Evolutionary conservation across 2,797 vertebrate genomes (phyloP), one percentile per base, ranked within the genome.

Genomic region (Loriculus beryllinus): DNA sequence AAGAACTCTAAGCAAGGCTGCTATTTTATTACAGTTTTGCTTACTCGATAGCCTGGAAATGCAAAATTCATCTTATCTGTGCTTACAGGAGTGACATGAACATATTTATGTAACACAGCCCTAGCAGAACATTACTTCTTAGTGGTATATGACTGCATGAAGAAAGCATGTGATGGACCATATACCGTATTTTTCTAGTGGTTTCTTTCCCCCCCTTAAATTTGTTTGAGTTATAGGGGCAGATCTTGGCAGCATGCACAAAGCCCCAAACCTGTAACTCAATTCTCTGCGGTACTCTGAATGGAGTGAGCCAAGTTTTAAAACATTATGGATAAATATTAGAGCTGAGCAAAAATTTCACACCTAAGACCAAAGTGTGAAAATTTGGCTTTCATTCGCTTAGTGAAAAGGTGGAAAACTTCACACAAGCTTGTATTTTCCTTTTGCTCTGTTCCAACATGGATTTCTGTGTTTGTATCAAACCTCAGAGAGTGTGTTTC

Each of bases 371-470:
- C 77, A 70, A 96, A 92, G 87, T 95, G 95, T 96, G 89, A 97
- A 96, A 95, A 96, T 91, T 96, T 96, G 95, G 93, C 93, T 95
- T 96, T 91, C 67, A 52, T 70, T 96, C 77, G 35, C 91, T 90
- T 96, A 79, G 93, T 93, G 91, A 90, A 95, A 96, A 96, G 93
- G 93, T 96, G 88, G 59, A 95, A 95, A 91, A 79, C 67, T 86
- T 94, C 93, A 96, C 92, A 96, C 87, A 76, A 90, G 80, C 76
- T 82, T 94, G 48, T 82, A 48, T 94, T 93, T 93, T 91, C 54
- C 65, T 92, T 95, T 90, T 91, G 87, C 74, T 82, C 69, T 86
- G 33, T 82, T 92, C 86, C 71, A 82, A 47, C n/a, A 43, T 11
- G 3, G 9, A 68, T 86, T 94, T 78, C 43, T 83, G 43, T 59